These are phyloP conservation scores for Aplocera efformata DNA, from an alignment of 2,888 invertebrate genomes.

Conservation along the genomic window DNA sequence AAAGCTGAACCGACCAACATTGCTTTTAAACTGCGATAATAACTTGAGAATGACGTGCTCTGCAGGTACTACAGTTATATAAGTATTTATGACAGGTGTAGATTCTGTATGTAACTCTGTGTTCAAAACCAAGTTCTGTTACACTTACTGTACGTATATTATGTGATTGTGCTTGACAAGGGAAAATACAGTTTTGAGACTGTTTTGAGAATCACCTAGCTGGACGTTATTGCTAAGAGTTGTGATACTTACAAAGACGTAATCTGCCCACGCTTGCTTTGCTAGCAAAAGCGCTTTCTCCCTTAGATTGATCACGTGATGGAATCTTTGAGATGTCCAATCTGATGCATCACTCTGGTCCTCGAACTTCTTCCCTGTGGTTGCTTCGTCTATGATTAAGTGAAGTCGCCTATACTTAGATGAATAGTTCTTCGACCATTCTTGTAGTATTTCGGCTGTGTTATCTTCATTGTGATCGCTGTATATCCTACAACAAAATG, in stretches of 20 bases:
- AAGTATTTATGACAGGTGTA: too few relatives aligned
- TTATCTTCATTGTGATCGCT: conserved; percentile 93
- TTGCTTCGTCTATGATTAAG: conserved; percentile 70
- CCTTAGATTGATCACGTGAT: conserved; percentile 88
- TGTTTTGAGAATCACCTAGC: too few relatives aligned
- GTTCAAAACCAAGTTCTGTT: too few relatives aligned
- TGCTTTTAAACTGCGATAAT: too few relatives aligned
- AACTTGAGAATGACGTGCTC: too few relatives aligned
- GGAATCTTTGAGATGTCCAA: conserved; percentile 89
- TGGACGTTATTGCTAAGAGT: too few relatives aligned
- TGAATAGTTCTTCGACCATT: conserved; percentile 85
- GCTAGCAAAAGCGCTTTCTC: conserved; percentile 88
- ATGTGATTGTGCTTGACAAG: too few relatives aligned
- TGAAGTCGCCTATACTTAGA: conserved; percentile 86
- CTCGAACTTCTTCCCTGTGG: conserved; percentile 34
- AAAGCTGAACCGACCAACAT: too few relatives aligned
- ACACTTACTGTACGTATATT: too few relatives aligned
- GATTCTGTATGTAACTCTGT: too few relatives aligned
- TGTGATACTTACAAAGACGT: conserved; percentile 90
- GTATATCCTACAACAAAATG: conserved; percentile 83
- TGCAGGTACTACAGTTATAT: too few relatives aligned
- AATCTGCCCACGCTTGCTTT: conserved; percentile 92
- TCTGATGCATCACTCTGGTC: conserved; percentile 84
- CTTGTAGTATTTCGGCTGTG: conserved; percentile 84
- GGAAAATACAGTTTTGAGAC: too few relatives aligned